Conservation (phyloP, 2,113 vertebrate genomes). For the Macquaria ambigua region DNA sequence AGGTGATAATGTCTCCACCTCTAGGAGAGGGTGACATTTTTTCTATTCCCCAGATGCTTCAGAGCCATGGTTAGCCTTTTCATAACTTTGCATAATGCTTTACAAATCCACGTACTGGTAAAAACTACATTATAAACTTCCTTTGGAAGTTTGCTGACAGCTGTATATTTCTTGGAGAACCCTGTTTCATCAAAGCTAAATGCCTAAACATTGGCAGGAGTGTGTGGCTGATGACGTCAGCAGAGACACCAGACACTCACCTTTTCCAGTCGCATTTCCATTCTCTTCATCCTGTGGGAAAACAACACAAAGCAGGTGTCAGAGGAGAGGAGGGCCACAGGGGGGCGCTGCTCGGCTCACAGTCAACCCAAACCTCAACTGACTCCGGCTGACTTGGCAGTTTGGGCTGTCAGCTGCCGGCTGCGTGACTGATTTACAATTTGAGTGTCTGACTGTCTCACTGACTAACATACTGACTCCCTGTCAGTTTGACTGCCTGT, state of each 20-base stretch:
- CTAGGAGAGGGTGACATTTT: too few relatives aligned
- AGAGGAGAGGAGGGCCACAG: constrained; percentile 24
- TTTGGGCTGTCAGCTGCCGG: not conserved
- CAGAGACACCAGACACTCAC: constrained; percentile 68
- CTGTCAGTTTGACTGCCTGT: not conserved
- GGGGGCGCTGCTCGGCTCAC: constrained; percentile 21
- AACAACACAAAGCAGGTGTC: constrained; percentile 40
- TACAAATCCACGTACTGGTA: too few relatives aligned
- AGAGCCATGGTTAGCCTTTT: too few relatives aligned
- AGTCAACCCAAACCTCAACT: not conserved
- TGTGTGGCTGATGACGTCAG: not conserved
- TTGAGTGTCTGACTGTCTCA: not conserved
- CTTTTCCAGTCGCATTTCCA: constrained; percentile 88
- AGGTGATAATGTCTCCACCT: too few relatives aligned
- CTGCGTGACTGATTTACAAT: not conserved
- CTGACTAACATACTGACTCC: not conserved
- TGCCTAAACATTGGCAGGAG: not conserved
- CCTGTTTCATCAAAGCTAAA: not conserved
- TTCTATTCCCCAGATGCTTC: too few relatives aligned
- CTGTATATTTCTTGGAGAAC: too few relatives aligned
- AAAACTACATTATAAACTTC: too few relatives aligned
- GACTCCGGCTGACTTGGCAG: constrained; percentile 4
- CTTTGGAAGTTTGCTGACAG: too few relatives aligned
- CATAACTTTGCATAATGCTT: too few relatives aligned
- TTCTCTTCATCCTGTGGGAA: constrained; percentile 92